Base-by-base conservation (phyloP, 2,888 invertebrate genomes). In the Dryobota labecula region DNA sequence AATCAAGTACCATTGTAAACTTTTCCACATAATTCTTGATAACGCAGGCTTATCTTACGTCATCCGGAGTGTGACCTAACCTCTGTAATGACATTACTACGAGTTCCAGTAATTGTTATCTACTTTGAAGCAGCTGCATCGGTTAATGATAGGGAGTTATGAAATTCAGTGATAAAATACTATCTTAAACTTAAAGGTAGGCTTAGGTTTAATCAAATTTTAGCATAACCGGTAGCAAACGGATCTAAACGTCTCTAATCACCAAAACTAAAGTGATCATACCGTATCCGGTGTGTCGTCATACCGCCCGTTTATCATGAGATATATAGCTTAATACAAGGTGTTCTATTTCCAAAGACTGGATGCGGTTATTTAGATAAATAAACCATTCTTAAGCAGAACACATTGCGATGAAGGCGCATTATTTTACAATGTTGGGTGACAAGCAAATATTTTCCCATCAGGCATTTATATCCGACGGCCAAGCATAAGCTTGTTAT, bases 21-120 rank as follows among this genome's bases (percentile, higher is more conserved):
- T 65, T 66, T 76, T 75, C 80, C 61, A 66, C 30, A 51, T 27
- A 49, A 43, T 76, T 51, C 18, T 20, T 11, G 79, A 61, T 54
- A 65, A 47, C n/a, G 24, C 18, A 33, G 30, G 30, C 20, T 53
- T 47, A 63, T 53, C 24, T 64, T 20, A 56, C 65, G 36, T 65
- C 54, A 51, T 15, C 27, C 38, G 13, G 3, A 36, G 45, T 56
- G 45, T 56, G 78, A 65, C 78, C 57, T 78, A 54, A 70, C 82
- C 82, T 78, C 38, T 65, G 5, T 61, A 56, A 18, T 66, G 41
- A 51, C 54, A 66, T 47, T 62, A 51, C 24, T 33, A n/a, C 43
- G 36, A 78, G 11, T 81, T 78, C 63, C 33, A 71, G 63, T 60
- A 51, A 66, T 45, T 56, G 27, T 67, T 71, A 63, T 78, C 78